These are phyloP conservation scores for Popillia japonica DNA, from an alignment of 1,140 invertebrate genomes.

Conservation along the genomic window DNA sequence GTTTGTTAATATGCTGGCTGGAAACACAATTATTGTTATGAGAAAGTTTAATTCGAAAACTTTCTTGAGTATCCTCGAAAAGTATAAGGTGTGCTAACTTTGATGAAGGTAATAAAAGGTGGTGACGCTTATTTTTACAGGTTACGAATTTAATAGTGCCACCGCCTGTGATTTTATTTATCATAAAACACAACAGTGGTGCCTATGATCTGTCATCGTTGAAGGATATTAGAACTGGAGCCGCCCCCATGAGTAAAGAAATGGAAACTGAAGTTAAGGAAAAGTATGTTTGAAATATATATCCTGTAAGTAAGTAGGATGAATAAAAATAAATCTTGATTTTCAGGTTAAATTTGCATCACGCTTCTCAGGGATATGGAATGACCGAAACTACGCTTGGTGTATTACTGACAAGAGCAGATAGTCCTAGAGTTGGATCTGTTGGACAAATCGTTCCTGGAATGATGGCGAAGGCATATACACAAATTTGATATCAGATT, in stretches of 20 bases:
- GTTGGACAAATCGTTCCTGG: constrained; percentile 69
- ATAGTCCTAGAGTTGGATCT: constrained; percentile 64
- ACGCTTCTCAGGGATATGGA: constrained; percentile 72
- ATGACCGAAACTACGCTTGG: constrained; percentile 73
- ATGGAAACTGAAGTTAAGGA: constrained; percentile 49
- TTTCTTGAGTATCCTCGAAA: constrained; percentile 54
- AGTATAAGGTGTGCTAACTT: constrained; percentile 51
- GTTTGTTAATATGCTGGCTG: constrained; percentile 55
- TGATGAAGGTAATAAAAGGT: neutral
- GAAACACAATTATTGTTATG: constrained; percentile 55
- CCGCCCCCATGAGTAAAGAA: constrained; percentile 63
- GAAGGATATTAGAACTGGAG: constrained; percentile 62
- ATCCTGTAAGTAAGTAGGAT: neutral
- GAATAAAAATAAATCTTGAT: neutral
- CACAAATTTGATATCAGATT: neutral
- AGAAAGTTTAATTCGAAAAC: constrained; percentile 54
- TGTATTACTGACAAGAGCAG: constrained; percentile 48
- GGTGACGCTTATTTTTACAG: constrained; percentile 43
- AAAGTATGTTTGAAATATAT: constrained; percentile 35
- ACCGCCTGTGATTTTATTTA: constrained; percentile 55
- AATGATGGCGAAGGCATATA: constrained; percentile 65
- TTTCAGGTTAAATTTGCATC: constrained; percentile 55
- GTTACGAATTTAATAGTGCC: constrained; percentile 54
- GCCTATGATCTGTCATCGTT: constrained; percentile 62
- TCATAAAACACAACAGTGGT: constrained; percentile 51